phyloP scores from a whole-genome alignment of 2,797 vertebrate genomes.

The Naso thynnoides region DNA sequence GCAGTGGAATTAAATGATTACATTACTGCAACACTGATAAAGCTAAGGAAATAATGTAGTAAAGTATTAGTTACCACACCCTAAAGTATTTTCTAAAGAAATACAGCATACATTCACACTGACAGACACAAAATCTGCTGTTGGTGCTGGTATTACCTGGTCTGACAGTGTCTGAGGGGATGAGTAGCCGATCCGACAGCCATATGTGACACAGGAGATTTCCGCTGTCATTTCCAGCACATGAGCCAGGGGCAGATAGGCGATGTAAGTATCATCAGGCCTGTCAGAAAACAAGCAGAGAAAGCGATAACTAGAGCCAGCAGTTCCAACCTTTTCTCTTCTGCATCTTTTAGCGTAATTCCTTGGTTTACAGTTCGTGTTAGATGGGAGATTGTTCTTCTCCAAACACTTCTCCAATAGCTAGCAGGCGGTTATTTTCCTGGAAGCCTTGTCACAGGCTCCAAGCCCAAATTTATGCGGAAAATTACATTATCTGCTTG shows the following conservation, averaged over 20 bases:
- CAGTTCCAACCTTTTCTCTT: not conserved
- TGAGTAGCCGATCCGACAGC: conserved; percentile 97
- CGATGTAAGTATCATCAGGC: conserved; percentile 95
- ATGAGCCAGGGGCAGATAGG: conserved; percentile 96
- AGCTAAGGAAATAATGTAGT: not conserved
- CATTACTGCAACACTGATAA: conserved; percentile 3
- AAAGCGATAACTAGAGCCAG: not conserved
- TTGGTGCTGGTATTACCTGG: conserved; percentile 86
- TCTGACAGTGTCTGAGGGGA: conserved; percentile 97
- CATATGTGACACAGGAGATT: conserved; percentile 96
- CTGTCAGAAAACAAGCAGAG: conserved; percentile 73
- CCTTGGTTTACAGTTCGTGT: not conserved
- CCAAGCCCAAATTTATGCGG: not conserved
- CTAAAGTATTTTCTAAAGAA: no score
- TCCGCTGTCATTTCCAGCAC: conserved; percentile 98
- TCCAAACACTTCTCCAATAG: not conserved
- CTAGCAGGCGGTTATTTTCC: not conserved
- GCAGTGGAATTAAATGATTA: not conserved
- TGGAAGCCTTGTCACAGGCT: not conserved
- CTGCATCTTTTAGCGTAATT: not conserved
- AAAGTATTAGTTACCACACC: not conserved
- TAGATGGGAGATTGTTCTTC: not conserved
- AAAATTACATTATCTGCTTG: not conserved
- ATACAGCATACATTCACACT: no score
- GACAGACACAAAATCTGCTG: not conserved